Evolutionary conservation across 2,113 vertebrate species (phyloP).

Genomic region (human): DNA sequence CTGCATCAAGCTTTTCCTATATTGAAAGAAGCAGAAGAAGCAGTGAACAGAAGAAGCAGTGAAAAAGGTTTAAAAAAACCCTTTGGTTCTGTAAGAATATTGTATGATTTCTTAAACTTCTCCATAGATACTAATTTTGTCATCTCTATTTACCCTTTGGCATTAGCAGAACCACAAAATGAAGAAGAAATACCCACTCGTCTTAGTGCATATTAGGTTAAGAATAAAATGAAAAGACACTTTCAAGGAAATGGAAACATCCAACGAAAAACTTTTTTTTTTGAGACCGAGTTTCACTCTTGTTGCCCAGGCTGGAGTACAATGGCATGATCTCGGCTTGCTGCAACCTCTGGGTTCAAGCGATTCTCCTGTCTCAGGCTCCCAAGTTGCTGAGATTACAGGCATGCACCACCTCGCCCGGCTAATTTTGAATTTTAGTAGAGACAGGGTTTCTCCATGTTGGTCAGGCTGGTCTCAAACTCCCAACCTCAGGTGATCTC

Average conservation of each 20-base stretch:
- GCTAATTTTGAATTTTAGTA: too few relatives aligned
- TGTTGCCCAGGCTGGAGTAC: too few relatives aligned
- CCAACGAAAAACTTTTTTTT: not conserved
- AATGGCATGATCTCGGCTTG: too few relatives aligned
- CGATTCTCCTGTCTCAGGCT: too few relatives aligned
- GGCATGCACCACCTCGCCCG: too few relatives aligned
- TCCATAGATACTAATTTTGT: not conserved
- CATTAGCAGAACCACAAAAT: not conserved
- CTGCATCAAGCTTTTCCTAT: not conserved
- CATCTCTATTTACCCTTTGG: not conserved
- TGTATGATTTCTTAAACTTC: not conserved
- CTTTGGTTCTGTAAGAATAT: not conserved
- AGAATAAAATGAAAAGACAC: not conserved
- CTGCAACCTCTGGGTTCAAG: too few relatives aligned
- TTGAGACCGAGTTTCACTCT: too few relatives aligned
- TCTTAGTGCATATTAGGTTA: not conserved
- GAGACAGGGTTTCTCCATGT: too few relatives aligned
- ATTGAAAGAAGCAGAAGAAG: not conserved
- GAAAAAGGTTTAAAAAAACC: not conserved
- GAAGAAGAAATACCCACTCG: not conserved
- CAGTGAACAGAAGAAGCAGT: not conserved
- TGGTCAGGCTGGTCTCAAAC: too few relatives aligned
- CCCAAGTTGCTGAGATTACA: too few relatives aligned
- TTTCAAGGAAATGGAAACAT: slow-evolving; percentile 32
- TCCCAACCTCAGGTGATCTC: too few relatives aligned